Percentiles rank a stretch among this genome's conserved stretches.
Conservation (phyloP, 2,113 vertebrate species). For the Thunnus thynnus region DNA sequence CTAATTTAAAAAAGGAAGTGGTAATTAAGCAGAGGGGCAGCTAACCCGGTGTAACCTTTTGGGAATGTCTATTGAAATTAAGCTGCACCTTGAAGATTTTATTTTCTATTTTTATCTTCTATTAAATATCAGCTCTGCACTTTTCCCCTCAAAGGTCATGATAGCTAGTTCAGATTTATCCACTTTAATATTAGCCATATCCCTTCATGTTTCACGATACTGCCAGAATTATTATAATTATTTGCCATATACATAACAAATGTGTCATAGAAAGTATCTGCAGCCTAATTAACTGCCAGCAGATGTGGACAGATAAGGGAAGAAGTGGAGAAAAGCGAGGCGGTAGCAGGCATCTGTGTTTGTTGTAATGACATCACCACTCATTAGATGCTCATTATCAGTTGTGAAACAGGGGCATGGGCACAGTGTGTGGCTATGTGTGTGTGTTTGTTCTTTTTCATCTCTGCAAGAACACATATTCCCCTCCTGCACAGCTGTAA, state of each 20-base stretch:
- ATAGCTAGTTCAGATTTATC: not conserved
- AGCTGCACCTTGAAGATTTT: constrained; percentile 7
- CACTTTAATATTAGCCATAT: not conserved
- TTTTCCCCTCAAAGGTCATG: not conserved
- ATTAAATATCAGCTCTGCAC: not conserved
- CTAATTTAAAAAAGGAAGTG: constrained; percentile 19
- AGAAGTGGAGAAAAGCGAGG: constrained; percentile 6
- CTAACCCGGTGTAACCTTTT: not conserved
- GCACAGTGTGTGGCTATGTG: constrained; percentile 18
- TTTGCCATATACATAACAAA: not conserved
- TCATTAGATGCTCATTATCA: constrained; percentile 75
- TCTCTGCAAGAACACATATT: constrained; percentile 68
- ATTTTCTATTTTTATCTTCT: constrained; percentile 10
- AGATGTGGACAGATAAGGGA: constrained; percentile 28
- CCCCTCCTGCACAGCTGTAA: constrained; percentile 70
- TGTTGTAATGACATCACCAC: constrained; percentile 68
- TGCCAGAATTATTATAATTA: not conserved
- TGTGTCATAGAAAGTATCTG: not conserved
- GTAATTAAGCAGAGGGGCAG: not conserved
- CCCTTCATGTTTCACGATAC: not conserved
- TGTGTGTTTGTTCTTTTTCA: constrained; percentile 28
- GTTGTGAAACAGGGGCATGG: constrained; percentile 23
- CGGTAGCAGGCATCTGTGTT: constrained; percentile 50
- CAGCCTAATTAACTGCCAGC: constrained; percentile 41
- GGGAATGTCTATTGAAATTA: not conserved